phyloP scores from a whole-genome alignment of 1,140 invertebrate species.

The Steinernema feltiae region DNA sequence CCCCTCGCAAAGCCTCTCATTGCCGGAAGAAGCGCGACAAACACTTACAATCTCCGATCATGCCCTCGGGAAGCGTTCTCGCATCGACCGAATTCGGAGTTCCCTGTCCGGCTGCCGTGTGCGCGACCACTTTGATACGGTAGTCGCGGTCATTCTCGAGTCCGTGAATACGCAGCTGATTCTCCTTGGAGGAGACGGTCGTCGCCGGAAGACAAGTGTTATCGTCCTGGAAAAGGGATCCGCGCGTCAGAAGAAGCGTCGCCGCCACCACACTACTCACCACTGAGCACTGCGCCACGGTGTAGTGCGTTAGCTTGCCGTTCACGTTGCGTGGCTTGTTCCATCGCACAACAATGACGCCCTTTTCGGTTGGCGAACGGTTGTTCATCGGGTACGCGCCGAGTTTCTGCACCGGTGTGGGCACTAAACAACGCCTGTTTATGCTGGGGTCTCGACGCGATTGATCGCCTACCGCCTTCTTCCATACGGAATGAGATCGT shows the following conservation, averaged over 20 bases:
- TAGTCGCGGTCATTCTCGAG: conserved; percentile 50
- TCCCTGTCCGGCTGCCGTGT: conserved; percentile 48
- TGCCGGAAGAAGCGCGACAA: not conserved
- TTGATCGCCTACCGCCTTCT: conserved; percentile 69
- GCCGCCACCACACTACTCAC: conserved; percentile 4
- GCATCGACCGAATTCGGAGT: conserved; percentile 53
- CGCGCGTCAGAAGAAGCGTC: not conserved
- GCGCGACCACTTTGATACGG: conserved; percentile 47
- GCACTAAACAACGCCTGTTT: conserved; percentile 40
- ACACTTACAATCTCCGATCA: conserved; percentile 40
- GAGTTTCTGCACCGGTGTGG: conserved; percentile 47
- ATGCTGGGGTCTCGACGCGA: not conserved
- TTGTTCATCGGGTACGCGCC: conserved; percentile 53
- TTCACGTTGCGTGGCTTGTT: conserved; percentile 84
- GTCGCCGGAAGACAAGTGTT: conserved; percentile 16
- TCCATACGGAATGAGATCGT: conserved; percentile 76
- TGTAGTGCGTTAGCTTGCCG: conserved; percentile 83
- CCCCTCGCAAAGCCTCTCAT: not conserved
- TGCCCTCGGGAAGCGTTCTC: conserved; percentile 45
- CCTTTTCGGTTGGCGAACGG: conserved; percentile 38
- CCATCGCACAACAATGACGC: conserved; percentile 66
- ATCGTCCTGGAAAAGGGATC: not conserved
- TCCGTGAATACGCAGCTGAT: conserved; percentile 27
- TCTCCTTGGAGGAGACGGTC: conserved; percentile 14
- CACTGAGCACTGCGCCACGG: conserved; percentile 62